Evolutionary conservation across 2,888 invertebrate genomes (phyloP), one percentile per base, ranked within the genome.

Genomic region (Mongoloraphidia duomilia): DNA sequence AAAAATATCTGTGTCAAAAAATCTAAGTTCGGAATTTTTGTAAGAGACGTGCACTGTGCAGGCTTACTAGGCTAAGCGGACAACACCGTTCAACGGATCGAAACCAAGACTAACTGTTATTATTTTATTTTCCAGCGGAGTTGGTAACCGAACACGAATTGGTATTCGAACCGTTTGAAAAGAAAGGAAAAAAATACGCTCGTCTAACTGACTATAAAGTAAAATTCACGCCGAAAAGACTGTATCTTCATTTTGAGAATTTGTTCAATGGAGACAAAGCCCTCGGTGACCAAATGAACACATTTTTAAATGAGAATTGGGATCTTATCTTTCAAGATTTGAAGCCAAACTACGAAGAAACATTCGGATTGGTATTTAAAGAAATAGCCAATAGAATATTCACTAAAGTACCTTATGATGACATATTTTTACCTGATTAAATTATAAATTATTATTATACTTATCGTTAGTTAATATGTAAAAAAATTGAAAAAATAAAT

Each of bases 261-360:
- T 69, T 82, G 1, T 80, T 82, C 63, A 72, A 75, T 47, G 79
- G 77, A 0, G 79, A 81, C 61, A 71, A 71, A 55, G 56, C 68
- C 1, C 66, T 82, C 1, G 79, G 80, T 33, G 74, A 77, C 17
- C 75, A 76, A 52, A 78, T 82, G 78, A 81, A 81, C 58, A 60
- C 64, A 14, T 80, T 82, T 63, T 64, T 83, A n/a, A 81, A 81
- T 59, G 74, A 79, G 36, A 81, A 82, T 59, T 75, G 80, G 44
- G 76, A 80, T 26, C 64, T 77, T 1, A 75, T 83, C 2, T 82
- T 82, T 64, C 76, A 74, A 55, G 82, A 82, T 60, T 59, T 82
- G 38, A 79, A 80, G 58, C 69, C 70, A 1, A 73, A 79, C 0
- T 81, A 80, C 61, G 77, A 81, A 56, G 73, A 75, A 49, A 74